Conservation (phyloP, 35 echinoderm and acorn worm species). For the Lytechinus variegatus region DNA sequence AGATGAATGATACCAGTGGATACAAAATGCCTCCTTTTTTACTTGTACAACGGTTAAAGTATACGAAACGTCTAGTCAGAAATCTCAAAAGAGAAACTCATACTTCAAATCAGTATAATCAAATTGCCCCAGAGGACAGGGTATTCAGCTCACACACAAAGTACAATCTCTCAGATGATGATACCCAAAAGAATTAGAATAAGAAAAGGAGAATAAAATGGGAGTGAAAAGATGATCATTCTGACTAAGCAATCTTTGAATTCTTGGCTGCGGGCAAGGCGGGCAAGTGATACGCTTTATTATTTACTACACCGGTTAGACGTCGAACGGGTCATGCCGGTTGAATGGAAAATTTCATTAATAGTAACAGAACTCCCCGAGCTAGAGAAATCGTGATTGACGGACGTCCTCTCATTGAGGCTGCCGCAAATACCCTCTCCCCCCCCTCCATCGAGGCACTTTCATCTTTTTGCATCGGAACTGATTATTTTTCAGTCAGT, state of each 20-base stretch:
- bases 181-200: constrained; percentile 5
- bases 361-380: constrained; percentile 32
- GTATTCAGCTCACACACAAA: background rate
- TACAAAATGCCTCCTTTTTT: background rate
- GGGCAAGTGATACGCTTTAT: constrained; percentile 10
- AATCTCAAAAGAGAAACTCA: background rate
- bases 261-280: background rate
- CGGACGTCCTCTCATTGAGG: background rate
- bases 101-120: background rate
- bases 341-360: constrained; percentile 35
- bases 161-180: background rate
- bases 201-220: background rate
- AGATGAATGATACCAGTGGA: background rate
- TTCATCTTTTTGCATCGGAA: constrained; percentile 24
- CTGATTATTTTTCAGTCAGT: constrained; percentile 32
- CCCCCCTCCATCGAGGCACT: background rate
- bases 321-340: background rate
- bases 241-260: background rate
- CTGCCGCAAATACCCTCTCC: background rate
- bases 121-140: background rate
- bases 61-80: background rate
- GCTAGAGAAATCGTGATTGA: constrained; percentile 30
- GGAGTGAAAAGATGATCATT: background rate
- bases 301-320: constrained; percentile 10
- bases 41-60: background rate